Conservation (phyloP, 2,797 vertebrate species). For the Syngnathus acus region DNA sequence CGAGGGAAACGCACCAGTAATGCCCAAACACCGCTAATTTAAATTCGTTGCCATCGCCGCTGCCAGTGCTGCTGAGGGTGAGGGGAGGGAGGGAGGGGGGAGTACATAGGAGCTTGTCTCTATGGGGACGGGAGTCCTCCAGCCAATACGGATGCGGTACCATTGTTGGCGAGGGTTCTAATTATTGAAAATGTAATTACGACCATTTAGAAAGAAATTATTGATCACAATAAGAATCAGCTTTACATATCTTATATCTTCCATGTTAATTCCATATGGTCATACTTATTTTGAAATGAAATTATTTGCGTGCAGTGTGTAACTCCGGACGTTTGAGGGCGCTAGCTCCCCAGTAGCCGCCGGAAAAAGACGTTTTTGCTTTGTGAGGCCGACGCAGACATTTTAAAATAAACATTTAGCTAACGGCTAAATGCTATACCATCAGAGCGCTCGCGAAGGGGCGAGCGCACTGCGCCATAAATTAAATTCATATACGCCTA, state of each 20-base stretch:
- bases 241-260: too few relatives aligned
- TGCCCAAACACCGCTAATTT: constrained; percentile 10
- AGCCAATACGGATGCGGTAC: background rate
- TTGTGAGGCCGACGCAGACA: constrained; percentile 70
- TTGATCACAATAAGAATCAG: too few relatives aligned
- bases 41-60: constrained; percentile 21
- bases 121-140: constrained; percentile 57
- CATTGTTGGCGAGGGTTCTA: background rate
- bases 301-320: background rate
- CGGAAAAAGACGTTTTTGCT: constrained; percentile 63
- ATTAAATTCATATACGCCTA: constrained; percentile 13
- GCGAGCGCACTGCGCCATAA: constrained; percentile 45
- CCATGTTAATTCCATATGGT: too few relatives aligned
- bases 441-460: constrained; percentile 29
- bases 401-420: constrained; percentile 70
- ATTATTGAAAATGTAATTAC: too few relatives aligned
- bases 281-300: too few relatives aligned
- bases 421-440: constrained; percentile 47
- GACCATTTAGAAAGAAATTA: too few relatives aligned
- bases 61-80: constrained; percentile 6
- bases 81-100: constrained; percentile 8
- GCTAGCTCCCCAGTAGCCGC: background rate
- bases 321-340: background rate
- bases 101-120: constrained; percentile 55
- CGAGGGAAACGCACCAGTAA: constrained; percentile 20